These are phyloP conservation scores for Bursaphelenchus okinawaensis DNA, from an alignment of 2,888 invertebrate genomes.

Conservation along the genomic window DNA sequence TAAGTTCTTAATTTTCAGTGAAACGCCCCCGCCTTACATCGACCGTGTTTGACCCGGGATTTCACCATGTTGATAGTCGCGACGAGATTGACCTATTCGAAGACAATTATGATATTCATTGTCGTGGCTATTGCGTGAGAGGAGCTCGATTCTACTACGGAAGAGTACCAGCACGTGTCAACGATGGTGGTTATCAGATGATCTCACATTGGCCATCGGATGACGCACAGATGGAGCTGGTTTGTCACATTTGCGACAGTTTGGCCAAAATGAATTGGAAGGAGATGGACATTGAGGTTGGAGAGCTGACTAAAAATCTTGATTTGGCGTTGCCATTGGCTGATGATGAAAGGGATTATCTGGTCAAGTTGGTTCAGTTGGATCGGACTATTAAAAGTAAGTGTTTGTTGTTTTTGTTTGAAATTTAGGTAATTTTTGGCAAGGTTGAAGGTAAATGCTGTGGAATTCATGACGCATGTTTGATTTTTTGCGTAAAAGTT, in stretches of 20 bases:
- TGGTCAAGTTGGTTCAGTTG: neutral
- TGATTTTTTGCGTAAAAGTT: no score
- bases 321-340: neutral
- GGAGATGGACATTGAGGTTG: neutral
- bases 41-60: neutral
- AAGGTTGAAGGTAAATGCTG: no score
- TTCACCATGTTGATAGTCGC: neutral
- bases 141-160: neutral
- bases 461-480: no score
- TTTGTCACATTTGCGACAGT: neutral
- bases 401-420: no score
- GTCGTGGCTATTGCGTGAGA: neutral
- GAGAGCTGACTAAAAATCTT: neutral
- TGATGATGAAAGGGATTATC: neutral
- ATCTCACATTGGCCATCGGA: neutral
- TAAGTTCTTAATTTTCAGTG: no score
- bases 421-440: no score
- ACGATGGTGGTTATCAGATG: neutral
- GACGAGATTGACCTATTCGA: neutral
- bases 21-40: neutral
- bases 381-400: neutral
- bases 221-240: neutral
- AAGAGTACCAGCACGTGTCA: neutral
- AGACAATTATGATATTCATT: neutral
- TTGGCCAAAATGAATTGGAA: neutral